phyloP scores from a whole-genome alignment of 2,888 invertebrate species.

The Protophormia terraenovae region DNA sequence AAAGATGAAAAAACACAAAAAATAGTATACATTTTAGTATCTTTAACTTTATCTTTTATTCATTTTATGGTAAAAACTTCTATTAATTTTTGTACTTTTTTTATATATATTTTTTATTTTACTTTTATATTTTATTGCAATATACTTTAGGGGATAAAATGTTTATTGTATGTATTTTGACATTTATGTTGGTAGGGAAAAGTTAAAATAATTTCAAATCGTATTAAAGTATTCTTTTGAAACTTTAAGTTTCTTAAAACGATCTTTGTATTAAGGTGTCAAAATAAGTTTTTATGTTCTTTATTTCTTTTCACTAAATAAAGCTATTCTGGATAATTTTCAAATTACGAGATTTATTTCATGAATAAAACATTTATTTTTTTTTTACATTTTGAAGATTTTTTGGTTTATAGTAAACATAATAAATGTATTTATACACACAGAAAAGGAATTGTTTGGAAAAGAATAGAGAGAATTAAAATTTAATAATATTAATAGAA shows the following conservation, averaged over 20 bases:
- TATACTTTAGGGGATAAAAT: slow-evolving; percentile 20
- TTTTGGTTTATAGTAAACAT: not conserved
- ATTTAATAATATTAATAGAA: no score
- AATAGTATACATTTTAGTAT: not conserved
- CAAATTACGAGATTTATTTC: not conserved
- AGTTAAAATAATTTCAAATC: not conserved
- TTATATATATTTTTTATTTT: not conserved
- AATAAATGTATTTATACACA: not conserved
- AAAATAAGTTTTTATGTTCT: not conserved
- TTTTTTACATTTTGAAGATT: not conserved
- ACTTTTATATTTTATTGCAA: slow-evolving; percentile 14
- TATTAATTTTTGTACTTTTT: slow-evolving; percentile 2
- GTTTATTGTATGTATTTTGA: slow-evolving; percentile 23
- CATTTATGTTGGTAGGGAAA: not conserved
- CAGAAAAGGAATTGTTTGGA: not conserved
- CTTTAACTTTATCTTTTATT: slow-evolving; percentile 22
- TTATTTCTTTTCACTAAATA: not conserved
- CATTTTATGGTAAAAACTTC: slow-evolving; percentile 15
- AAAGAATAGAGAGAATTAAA: no score
- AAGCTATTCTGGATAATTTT: not conserved
- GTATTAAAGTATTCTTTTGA: not conserved
- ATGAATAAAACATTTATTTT: not conserved
- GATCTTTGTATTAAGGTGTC: not conserved
- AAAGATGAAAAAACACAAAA: not conserved
- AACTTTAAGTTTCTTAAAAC: not conserved